phyloP scores from a whole-genome alignment of 1,140 invertebrate genomes.

The Lerema accius region DNA sequence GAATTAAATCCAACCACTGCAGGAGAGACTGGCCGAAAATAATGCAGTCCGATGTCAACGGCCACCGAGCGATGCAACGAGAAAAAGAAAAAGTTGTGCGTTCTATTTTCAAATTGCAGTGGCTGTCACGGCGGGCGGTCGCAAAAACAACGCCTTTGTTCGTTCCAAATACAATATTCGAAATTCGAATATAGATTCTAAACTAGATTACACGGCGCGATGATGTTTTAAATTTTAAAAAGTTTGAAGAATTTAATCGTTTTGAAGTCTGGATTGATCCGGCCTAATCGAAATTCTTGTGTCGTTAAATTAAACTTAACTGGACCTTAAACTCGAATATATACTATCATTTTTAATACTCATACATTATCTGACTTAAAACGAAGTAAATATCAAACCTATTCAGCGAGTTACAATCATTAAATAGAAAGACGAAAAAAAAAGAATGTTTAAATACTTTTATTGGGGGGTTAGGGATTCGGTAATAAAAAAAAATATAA shows the following conservation, averaged over 20 bases:
- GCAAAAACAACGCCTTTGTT: constrained; percentile 52
- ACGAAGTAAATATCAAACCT: too few relatives aligned
- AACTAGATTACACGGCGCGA: neutral
- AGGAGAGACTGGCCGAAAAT: constrained; percentile 67
- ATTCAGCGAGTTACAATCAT: too few relatives aligned
- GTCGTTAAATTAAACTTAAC: neutral
- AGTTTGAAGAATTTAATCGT: neutral
- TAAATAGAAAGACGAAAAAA: too few relatives aligned
- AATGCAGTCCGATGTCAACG: constrained; percentile 69
- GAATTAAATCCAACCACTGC: constrained; percentile 43
- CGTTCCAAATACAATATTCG: constrained; percentile 17
- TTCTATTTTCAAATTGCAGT: constrained; percentile 74
- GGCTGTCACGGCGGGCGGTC: constrained; percentile 49
- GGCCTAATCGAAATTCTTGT: neutral
- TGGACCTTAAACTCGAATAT: too few relatives aligned
- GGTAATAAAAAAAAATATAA: too few relatives aligned
- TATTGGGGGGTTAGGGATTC: too few relatives aligned
- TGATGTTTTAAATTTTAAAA: neutral
- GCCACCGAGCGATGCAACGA: constrained; percentile 65
- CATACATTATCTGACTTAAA: too few relatives aligned
- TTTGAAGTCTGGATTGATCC: neutral
- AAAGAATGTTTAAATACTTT: too few relatives aligned
- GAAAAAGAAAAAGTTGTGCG: constrained; percentile 62
- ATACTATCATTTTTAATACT: too few relatives aligned
- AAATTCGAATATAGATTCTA: constrained; percentile 3